phyloP scores from a whole-genome alignment of 2,888 invertebrate genomes.

The Nemotelus nigrinus region DNA sequence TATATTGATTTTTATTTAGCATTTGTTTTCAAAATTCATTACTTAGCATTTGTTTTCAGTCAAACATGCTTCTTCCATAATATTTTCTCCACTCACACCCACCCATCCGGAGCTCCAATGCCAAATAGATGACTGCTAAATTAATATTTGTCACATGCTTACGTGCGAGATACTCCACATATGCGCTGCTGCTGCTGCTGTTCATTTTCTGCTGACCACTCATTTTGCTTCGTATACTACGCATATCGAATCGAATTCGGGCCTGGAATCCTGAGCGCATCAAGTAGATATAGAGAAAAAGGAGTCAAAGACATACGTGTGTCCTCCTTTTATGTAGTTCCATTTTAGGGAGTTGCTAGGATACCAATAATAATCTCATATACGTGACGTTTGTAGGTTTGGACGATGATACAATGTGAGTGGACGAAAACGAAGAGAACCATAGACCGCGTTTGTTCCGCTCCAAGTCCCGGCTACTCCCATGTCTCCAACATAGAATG shows the following conservation, averaged over 20 bases:
- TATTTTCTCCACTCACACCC: too few relatives aligned
- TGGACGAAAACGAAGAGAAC: neutral
- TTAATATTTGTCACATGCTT: conserved; percentile 39
- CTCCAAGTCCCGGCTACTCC: neutral
- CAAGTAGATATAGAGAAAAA: conserved; percentile 24
- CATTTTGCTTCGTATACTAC: conserved; percentile 8
- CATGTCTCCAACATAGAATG: neutral
- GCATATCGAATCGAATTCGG: neutral
- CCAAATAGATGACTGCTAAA: neutral
- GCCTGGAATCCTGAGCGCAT: conserved; percentile 18
- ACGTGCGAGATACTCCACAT: conserved; percentile 24
- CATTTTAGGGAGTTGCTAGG: conserved; percentile 51
- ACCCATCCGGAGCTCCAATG: too few relatives aligned
- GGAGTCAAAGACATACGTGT: conserved; percentile 24
- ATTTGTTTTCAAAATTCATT: too few relatives aligned
- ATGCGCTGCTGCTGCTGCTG: conserved; percentile 5
- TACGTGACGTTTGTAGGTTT: conserved; percentile 46
- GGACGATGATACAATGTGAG: conserved; percentile 39
- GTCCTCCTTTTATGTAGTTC: conserved; percentile 39
- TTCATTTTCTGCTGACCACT: conserved; percentile 43
- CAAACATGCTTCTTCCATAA: too few relatives aligned
- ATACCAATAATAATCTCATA: conserved; percentile 52
- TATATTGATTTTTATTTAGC: too few relatives aligned
- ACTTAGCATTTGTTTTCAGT: too few relatives aligned
- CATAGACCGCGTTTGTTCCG: neutral